phyloP scores from a whole-genome alignment of 1,140 invertebrate species.

The Reticulitermes speratus region DNA sequence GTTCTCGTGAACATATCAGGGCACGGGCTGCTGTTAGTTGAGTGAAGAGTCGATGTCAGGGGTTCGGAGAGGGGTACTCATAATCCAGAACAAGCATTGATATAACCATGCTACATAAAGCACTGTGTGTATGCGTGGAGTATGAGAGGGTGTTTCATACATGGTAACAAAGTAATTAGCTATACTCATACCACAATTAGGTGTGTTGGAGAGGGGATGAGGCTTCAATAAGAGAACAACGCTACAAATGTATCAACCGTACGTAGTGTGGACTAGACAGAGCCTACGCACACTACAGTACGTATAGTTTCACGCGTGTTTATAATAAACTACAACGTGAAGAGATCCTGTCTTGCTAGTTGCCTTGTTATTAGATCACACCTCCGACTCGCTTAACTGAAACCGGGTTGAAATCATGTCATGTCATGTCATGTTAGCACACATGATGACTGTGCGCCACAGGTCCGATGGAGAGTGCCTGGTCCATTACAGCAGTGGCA shows the following conservation, averaged over 20 bases:
- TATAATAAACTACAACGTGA: neutral
- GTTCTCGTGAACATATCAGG: conserved; percentile 20
- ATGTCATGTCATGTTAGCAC: neutral
- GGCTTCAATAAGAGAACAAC: conserved; percentile 8
- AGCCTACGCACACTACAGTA: neutral
- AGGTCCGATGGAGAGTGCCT: neutral
- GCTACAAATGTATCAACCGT: neutral
- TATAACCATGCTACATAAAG: conserved; percentile 30
- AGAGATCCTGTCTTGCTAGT: neutral
- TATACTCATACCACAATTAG: conserved; percentile 32
- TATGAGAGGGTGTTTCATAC: conserved; percentile 26
- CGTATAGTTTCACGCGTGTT: neutral
- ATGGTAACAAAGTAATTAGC: conserved; percentile 34
- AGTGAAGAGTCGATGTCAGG: neutral
- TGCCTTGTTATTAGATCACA: neutral
- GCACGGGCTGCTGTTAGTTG: neutral
- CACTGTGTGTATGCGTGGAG: conserved; percentile 20
- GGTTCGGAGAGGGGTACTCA: conserved; percentile 18
- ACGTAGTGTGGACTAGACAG: neutral
- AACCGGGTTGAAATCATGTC: neutral
- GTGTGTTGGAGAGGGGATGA: neutral
- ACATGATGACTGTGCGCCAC: neutral
- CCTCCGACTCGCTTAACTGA: neutral
- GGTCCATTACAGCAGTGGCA: neutral
- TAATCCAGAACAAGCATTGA: conserved; percentile 31